Conservation (phyloP, 2,888 invertebrate genomes). For the Nemoura dubitans region DNA sequence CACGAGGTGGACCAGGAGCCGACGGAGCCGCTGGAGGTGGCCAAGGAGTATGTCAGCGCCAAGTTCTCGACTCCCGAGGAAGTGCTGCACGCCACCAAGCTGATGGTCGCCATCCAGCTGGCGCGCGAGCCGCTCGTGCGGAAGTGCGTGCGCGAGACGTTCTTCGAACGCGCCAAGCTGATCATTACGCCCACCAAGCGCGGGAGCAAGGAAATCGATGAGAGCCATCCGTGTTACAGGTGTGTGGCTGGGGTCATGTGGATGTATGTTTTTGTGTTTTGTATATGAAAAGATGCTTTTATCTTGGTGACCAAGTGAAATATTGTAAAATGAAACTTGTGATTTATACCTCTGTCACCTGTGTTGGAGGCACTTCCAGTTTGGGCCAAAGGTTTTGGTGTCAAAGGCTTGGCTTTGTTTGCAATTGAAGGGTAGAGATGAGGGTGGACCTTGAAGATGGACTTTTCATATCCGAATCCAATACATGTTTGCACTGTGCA, state of each 20-base stretch:
- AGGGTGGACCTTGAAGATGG: too few relatives aligned
- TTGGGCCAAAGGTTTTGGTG: too few relatives aligned
- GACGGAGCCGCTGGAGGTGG: constrained; percentile 83
- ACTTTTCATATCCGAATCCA: too few relatives aligned
- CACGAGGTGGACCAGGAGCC: constrained; percentile 95
- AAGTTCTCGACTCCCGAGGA: constrained; percentile 80
- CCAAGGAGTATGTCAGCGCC: constrained; percentile 63
- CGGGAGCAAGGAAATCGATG: constrained; percentile 95
- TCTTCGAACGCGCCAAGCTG: constrained; percentile 88
- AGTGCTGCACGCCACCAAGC: constrained; percentile 88
- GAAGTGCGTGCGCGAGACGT: constrained; percentile 84
- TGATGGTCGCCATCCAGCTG: constrained; percentile 94
- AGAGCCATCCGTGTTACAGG: constrained; percentile 86
- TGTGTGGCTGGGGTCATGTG: constrained; percentile 53
- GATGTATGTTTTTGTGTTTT: too few relatives aligned
- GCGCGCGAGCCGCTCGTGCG: constrained; percentile 91
- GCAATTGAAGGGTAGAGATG: too few relatives aligned
- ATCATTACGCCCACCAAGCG: constrained; percentile 85
- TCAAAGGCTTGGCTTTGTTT: too few relatives aligned
- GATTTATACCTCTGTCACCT: too few relatives aligned
- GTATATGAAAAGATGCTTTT: too few relatives aligned
- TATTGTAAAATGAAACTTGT: too few relatives aligned
- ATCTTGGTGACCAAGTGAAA: too few relatives aligned
- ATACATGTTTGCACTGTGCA: too few relatives aligned
- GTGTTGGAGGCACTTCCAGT: too few relatives aligned